These are phyloP conservation scores for Callopanchax toddi DNA, from an alignment of 2,113 vertebrate genomes.

Conservation along the genomic window DNA sequence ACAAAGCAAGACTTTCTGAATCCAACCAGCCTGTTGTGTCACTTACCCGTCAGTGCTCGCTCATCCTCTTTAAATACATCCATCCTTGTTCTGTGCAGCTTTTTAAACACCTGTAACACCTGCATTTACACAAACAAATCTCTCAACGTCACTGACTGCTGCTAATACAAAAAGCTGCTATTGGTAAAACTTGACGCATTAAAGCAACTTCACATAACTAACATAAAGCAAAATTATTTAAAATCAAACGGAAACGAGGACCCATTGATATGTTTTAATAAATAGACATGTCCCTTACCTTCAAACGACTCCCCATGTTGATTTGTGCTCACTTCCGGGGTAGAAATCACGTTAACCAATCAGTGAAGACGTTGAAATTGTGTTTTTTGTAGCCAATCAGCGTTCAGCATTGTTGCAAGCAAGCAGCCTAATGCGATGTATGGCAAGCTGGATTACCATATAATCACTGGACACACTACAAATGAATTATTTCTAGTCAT, in stretches of 20 bases:
- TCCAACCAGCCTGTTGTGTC: too few relatives aligned
- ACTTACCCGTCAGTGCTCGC: slow-evolving; percentile 72
- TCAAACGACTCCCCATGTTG: slow-evolving; percentile 76
- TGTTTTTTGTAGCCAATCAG: slow-evolving; percentile 27
- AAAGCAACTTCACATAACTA: background rate
- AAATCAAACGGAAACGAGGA: rapidly evolving
- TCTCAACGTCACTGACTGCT: background rate
- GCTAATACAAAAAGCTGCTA: background rate
- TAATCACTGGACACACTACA: too few relatives aligned
- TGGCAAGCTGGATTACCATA: background rate
- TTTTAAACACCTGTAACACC: slow-evolving; percentile 77
- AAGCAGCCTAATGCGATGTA: too few relatives aligned
- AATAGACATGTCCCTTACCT: slow-evolving; percentile 64
- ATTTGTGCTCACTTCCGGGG: slow-evolving; percentile 39
- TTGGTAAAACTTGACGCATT: background rate
- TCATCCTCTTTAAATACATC: slow-evolving; percentile 78
- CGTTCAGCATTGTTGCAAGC: background rate
- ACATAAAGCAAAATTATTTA: background rate
- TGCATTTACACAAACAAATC: slow-evolving; percentile 32
- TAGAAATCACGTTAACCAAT: slow-evolving; percentile 21
- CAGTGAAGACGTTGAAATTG: background rate
- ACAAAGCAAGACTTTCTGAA: too few relatives aligned
- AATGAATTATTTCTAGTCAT: too few relatives aligned
- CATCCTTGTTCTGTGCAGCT: slow-evolving; percentile 76
- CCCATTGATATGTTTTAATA: background rate